Base-by-base conservation (phyloP, 2,113 vertebrate species). In the Genyomyrus donnyi region DNA sequence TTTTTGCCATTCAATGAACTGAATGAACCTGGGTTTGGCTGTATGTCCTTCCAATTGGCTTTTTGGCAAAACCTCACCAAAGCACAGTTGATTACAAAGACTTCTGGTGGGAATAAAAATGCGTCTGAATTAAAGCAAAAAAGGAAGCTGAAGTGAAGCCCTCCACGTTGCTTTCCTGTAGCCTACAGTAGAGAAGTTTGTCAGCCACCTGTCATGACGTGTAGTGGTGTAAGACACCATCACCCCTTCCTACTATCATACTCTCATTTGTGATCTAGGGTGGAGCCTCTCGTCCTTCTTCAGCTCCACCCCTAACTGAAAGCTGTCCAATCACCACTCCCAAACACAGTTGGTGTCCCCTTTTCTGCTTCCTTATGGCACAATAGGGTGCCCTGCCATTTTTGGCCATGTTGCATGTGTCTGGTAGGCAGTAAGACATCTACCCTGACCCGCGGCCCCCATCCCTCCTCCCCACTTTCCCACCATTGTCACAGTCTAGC, bases 401-500 rank as follows among this genome's bases (percentile, higher is more conserved):
- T 88, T 85, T 85, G 50, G 77, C 45, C 45, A 87, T 85, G 86
- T 74, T 93, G 92, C 91, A 90, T 92, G 91, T 88, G 9, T 7
- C 9, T 87, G 53, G 56, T 17, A 50, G 48, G 70, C 50, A 89
- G 74, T 90, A 56, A 15, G 24, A 15, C 91, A 91, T 88, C 85
- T 17, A 19, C 87, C 50, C 85, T n/a, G 45, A 87, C 48, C 85
- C 77, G 39, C 11, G n/a, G 62, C 62, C 89, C 84, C 88, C 90
- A 85, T 5, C 62, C 35, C 88, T 90, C 88, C 88, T 92, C 89
- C 88, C 5, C 5, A 48, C 49, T 8, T 46, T 91, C 90, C 85
- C 92, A 45, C 3, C 91, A 90, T 92, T 92, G 89, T 91, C 91
- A 35, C 53, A 39, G 27, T 31, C 50, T 87, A 5, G n/a, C 50